These are phyloP conservation scores for Oscheius sp. DNA, from an alignment of 2,888 invertebrate species.

Conservation along the genomic window DNA sequence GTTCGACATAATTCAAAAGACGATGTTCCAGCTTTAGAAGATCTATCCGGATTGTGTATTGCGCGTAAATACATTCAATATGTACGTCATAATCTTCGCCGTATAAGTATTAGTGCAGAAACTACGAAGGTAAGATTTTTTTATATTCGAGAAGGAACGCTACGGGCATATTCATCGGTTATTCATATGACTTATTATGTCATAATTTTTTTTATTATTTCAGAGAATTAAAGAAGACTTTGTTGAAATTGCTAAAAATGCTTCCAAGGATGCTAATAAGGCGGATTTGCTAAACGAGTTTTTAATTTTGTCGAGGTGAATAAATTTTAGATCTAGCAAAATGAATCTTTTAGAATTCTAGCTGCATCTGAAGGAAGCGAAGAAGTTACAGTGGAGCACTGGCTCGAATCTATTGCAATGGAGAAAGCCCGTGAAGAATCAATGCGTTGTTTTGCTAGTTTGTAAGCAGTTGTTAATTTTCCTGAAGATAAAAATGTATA, in stretches of 20 bases:
- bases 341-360: background rate
- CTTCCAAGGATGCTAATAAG: conserved; percentile 13
- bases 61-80: conserved; percentile 27
- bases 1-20: background rate
- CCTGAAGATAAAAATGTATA: no score
- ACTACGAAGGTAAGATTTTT: conserved; percentile 34
- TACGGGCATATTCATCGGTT: no score
- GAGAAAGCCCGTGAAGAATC: conserved; percentile 11
- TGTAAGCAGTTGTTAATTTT: no score
- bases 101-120: conserved; percentile 26
- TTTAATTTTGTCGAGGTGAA: conserved; percentile 30
- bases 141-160: no score
- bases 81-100: conserved; percentile 11
- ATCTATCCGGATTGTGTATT: background rate
- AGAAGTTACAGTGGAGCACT: conserved; percentile 7
- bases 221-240: conserved; percentile 29
- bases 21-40: conserved; percentile 2
- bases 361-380: conserved; percentile 24
- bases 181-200: no score
- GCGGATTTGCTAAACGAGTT: conserved; percentile 33
- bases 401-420: conserved; percentile 7
- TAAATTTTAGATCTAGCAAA: background rate
- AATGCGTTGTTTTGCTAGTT: background rate
- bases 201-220: background rate
- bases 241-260: conserved; percentile 25